phyloP scores from a whole-genome alignment of 2,113 vertebrate genomes.

The Uria lomvia region DNA sequence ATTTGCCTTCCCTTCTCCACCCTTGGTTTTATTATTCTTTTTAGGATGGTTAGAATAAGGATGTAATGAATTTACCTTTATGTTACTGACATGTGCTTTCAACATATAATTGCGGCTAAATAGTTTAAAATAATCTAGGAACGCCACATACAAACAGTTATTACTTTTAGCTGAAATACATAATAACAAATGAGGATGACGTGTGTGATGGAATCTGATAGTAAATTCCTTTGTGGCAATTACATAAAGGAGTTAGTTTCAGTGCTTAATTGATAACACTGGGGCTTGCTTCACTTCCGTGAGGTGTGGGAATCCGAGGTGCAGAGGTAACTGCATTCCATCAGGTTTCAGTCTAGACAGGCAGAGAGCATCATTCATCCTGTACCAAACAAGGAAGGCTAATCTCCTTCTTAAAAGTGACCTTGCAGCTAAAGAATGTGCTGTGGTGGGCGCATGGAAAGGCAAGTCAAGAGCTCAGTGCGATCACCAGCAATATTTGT shows the following conservation, averaged over 20 bases:
- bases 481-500: neutral
- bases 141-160: neutral
- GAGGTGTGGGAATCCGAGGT: neutral
- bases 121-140: neutral
- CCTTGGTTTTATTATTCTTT: neutral
- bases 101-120: neutral
- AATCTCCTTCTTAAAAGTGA: conserved; percentile 13
- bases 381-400: conserved; percentile 30
- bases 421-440: conserved; percentile 18
- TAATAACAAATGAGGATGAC: neutral
- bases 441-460: neutral
- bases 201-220: neutral
- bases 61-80: neutral
- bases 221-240: conserved; percentile 30
- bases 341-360: conserved; percentile 43
- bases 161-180: conserved; percentile 21
- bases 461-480: neutral
- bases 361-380: conserved; percentile 27
- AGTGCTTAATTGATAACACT: neutral
- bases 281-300: neutral
- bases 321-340: conserved; percentile 47
- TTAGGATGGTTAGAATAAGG: neutral
- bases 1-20: conserved; percentile 1
- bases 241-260: neutral
- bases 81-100: neutral